These are phyloP conservation scores for Pteropus alecto DNA, from an alignment of 2,113 vertebrate species.

Conservation along the genomic window DNA sequence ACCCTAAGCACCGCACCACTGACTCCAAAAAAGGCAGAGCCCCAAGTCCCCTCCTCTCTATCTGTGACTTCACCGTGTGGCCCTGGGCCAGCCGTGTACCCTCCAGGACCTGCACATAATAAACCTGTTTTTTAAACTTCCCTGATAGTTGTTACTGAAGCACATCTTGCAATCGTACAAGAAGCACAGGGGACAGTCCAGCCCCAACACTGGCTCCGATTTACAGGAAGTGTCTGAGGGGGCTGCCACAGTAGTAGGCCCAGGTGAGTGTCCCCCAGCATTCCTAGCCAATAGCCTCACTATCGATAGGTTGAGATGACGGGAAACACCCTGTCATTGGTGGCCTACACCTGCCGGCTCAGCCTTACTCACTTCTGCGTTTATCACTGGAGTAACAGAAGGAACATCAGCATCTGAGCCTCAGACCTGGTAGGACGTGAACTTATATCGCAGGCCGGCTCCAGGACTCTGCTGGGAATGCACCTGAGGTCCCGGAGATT, in stretches of 20 bases:
- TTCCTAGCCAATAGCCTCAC: neutral
- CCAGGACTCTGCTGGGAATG: too few species aligned
- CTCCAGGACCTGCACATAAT: neutral
- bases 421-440: neutral
- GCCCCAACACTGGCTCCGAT: neutral
- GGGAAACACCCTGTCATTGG: neutral
- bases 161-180: neutral
- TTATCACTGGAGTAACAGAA: neutral
- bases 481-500: neutral
- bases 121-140: neutral
- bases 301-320: fast-evolving
- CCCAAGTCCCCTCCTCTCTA: neutral
- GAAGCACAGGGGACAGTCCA: neutral
- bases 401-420: neutral
- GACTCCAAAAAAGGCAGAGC: neutral
- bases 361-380: neutral
- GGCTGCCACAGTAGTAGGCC: neutral
- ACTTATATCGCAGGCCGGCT: neutral
- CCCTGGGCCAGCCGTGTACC: fast-evolving
- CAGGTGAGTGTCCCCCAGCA: too few species aligned
- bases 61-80: neutral
- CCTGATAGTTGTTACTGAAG: neutral
- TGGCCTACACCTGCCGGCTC: neutral
- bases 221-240: neutral
- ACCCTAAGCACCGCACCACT: neutral